phyloP scores from a whole-genome alignment of 2,797 vertebrate species.

The Enteromius mattozi region DNA sequence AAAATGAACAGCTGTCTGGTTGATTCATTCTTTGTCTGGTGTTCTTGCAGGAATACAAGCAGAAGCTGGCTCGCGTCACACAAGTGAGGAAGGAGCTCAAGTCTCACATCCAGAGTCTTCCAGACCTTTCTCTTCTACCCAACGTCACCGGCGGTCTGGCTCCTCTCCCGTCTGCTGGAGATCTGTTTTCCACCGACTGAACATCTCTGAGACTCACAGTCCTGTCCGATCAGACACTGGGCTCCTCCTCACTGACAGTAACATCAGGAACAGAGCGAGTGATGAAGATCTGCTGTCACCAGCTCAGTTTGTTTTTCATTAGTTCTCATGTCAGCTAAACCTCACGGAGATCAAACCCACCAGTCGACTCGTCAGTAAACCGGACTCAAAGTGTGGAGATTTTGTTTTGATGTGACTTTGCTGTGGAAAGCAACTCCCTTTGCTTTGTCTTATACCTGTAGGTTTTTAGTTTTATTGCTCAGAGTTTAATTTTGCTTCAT shows the following conservation, averaged over 20 bases:
- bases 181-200: conserved; percentile 98
- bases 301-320: conserved; percentile 13
- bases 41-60: conserved; percentile 90
- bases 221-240: conserved; percentile 25
- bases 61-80: conserved; percentile 96
- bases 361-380: neutral
- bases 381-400: conserved; percentile 23
- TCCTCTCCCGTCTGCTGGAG: conserved; percentile 94
- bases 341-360: neutral
- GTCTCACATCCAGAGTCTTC: conserved; percentile 98
- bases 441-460: conserved; percentile 28
- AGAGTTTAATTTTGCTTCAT: conserved; percentile 27
- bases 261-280: conserved; percentile 12
- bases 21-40: neutral
- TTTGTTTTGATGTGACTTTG: conserved; percentile 44
- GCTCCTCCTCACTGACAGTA: neutral
- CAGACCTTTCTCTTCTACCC: conserved; percentile 94
- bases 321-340: conserved; percentile 21
- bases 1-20: neutral
- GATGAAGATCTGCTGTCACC: conserved; percentile 6
- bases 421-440: conserved; percentile 25
- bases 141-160: conserved; percentile 96
- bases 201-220: conserved; percentile 40
- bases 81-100: conserved; percentile 98
- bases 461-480: conserved; percentile 48